Conservation (phyloP, 2,888 invertebrate species). For the Synanthedon tipuliformis region DNA sequence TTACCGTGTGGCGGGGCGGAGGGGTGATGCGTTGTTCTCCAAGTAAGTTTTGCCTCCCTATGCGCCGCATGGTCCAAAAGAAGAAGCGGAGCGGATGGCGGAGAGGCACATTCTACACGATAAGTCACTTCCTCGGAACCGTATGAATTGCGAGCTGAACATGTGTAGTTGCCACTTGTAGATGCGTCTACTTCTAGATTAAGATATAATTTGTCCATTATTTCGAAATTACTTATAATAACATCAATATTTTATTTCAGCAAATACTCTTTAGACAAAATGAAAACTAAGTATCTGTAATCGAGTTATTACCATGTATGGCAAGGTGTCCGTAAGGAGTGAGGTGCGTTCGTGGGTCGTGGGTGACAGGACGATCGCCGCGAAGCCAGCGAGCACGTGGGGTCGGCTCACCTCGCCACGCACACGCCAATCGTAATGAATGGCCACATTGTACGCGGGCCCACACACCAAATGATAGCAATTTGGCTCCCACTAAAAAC, state of each 20-base stretch:
- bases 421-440: slow-evolving; percentile 76
- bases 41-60: slow-evolving; percentile 66
- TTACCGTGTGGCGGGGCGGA: slow-evolving; percentile 64
- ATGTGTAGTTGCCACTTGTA: slow-evolving; percentile 83
- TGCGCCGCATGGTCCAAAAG: slow-evolving; percentile 77
- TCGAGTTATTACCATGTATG: slow-evolving; percentile 70
- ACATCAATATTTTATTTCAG: neutral
- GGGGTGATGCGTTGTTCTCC: slow-evolving; percentile 69
- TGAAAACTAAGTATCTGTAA: too few relatives aligned
- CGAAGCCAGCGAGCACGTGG: slow-evolving; percentile 82
- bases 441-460: slow-evolving; percentile 78
- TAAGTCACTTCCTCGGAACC: slow-evolving; percentile 87
- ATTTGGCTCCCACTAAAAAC: slow-evolving; percentile 78
- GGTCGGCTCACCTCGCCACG: slow-evolving; percentile 80
- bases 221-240: neutral
- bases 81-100: slow-evolving; percentile 77
- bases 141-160: slow-evolving; percentile 84
- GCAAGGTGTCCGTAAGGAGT: slow-evolving; percentile 78
- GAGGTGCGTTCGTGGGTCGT: slow-evolving; percentile 77
- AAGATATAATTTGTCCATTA: neutral
- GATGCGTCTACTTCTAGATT: slow-evolving; percentile 75
- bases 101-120: slow-evolving; percentile 80
- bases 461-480: slow-evolving; percentile 85
- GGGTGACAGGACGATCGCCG: slow-evolving; percentile 76
- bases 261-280: too few relatives aligned